A percentile compares a stretch with the other conserved stretches of the same genome.
Evolutionary conservation across 2,888 invertebrate species (phyloP).

Genomic region (Drosophila kanekoi): DNA sequence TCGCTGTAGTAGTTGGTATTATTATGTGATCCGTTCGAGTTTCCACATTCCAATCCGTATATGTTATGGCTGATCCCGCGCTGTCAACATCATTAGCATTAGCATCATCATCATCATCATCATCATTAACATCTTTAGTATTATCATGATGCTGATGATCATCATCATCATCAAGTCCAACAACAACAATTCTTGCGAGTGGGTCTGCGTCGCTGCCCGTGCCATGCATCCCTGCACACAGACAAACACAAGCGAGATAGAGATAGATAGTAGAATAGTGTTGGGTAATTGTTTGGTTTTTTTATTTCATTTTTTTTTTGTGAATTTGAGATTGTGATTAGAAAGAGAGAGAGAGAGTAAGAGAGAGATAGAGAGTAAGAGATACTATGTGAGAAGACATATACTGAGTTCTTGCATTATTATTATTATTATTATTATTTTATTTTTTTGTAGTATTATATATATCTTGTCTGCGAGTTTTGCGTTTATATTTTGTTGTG

Average conservation of each 20-base stretch:
- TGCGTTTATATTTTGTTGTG: slow-evolving; percentile 65
- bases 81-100: slow-evolving; percentile 21
- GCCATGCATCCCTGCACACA: slow-evolving; percentile 87
- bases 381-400: slow-evolving; percentile 51
- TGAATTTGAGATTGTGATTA: slow-evolving; percentile 63
- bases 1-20: slow-evolving; percentile 27
- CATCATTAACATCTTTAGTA: slow-evolving; percentile 30
- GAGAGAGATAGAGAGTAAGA: slow-evolving; percentile 33
- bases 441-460: slow-evolving; percentile 28
- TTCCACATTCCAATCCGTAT: slow-evolving; percentile 20
- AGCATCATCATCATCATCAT: slow-evolving; percentile 24
- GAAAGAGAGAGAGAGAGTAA: slow-evolving; percentile 34
- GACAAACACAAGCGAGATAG: slow-evolving; percentile 87
- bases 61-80: slow-evolving; percentile 34
- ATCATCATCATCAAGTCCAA: slow-evolving; percentile 49
- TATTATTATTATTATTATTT: slow-evolving; percentile 40
- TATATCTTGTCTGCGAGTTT: slow-evolving; percentile 69
- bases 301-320: slow-evolving; percentile 42
- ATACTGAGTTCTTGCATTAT: slow-evolving; percentile 46
- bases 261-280: slow-evolving; percentile 79
- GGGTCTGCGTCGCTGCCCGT: slow-evolving; percentile 54
- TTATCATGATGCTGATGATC: slow-evolving; percentile 29
- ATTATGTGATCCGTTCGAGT: slow-evolving; percentile 35
- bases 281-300: slow-evolving; percentile 60
- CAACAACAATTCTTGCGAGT: slow-evolving; percentile 63